Evolutionary conservation across 2,888 invertebrate species (phyloP).

Genomic region (Bedellia somnulentella): DNA sequence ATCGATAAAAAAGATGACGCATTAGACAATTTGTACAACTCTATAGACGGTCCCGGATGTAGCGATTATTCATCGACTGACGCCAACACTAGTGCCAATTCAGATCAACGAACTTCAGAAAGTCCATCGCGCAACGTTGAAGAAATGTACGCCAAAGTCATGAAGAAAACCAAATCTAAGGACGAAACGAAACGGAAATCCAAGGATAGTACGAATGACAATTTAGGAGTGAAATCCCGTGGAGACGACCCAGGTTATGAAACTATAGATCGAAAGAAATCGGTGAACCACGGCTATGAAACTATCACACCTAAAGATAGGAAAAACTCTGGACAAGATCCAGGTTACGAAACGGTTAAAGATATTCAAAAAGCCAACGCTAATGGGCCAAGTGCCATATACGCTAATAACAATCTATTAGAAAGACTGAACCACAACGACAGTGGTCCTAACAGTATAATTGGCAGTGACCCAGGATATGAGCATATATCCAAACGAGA

Average conservation of each 20-base stretch:
- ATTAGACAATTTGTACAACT: constrained; percentile 40
- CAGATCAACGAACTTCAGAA: constrained; percentile 42
- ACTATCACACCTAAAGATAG: constrained; percentile 51
- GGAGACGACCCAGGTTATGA: constrained; percentile 54
- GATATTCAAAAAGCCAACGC: constrained; percentile 28
- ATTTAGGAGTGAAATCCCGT: constrained; percentile 25
- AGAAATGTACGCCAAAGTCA: constrained; percentile 88
- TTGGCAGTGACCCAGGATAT: constrained; percentile 72
- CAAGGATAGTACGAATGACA: constrained; percentile 25
- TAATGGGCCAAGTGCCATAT: constrained; percentile 17
- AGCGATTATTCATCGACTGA: constrained; percentile 35
- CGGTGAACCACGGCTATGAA: constrained; percentile 62
- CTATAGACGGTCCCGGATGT: constrained; percentile 34
- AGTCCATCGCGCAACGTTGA: constrained; percentile 74
- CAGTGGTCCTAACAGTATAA: constrained; percentile 63
- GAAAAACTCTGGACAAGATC: constrained; percentile 51
- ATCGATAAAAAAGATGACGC: constrained; percentile 31
- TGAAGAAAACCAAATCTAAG: constrained; percentile 66
- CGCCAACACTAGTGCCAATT: constrained; percentile 24
- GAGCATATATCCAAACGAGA: constrained; percentile 64
- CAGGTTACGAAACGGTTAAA: constrained; percentile 66
- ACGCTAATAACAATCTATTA: constrained; percentile 28
- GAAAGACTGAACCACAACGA: constrained; percentile 33
- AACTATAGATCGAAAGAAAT: constrained; percentile 47
- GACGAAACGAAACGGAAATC: constrained; percentile 28